Evolutionary conservation across 2,888 invertebrate species (phyloP).

Genomic region (Aphrophora alni): DNA sequence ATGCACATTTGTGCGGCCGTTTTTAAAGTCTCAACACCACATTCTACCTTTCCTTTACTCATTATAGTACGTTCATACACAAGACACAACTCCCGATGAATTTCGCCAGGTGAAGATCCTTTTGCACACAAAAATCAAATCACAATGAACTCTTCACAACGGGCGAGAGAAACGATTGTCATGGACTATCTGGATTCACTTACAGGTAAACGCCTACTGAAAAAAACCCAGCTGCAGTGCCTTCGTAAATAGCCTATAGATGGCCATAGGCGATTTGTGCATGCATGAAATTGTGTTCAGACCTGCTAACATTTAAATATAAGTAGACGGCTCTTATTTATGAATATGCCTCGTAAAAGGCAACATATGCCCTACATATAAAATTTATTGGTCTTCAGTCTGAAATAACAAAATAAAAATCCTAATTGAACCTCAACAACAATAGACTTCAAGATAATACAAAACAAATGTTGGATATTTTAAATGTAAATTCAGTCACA

Average conservation of each 20-base stretch:
- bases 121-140: not conserved
- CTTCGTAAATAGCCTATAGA: not conserved
- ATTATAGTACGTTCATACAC: not conserved
- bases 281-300: not conserved
- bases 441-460: too few relatives aligned
- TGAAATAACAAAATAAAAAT: too few relatives aligned
- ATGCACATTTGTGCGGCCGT: not conserved
- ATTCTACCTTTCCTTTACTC: too few relatives aligned
- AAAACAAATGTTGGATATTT: too few relatives aligned
- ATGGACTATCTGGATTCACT: not conserved
- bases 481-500: too few relatives aligned
- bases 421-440: too few relatives aligned
- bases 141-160: too few relatives aligned
- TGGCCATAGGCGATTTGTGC: too few relatives aligned
- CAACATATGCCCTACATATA: too few relatives aligned
- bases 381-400: too few relatives aligned
- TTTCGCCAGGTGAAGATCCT: not conserved
- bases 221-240: not conserved
- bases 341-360: too few relatives aligned
- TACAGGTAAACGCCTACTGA: not conserved
- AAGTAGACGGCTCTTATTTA: not conserved
- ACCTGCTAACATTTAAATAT: too few relatives aligned
- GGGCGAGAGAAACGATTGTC: not conserved
- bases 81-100: not conserved
- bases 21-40: not conserved